These are phyloP conservation scores for Serinus canaria DNA, from an alignment of 2,113 vertebrate species.

Conservation along the genomic window DNA sequence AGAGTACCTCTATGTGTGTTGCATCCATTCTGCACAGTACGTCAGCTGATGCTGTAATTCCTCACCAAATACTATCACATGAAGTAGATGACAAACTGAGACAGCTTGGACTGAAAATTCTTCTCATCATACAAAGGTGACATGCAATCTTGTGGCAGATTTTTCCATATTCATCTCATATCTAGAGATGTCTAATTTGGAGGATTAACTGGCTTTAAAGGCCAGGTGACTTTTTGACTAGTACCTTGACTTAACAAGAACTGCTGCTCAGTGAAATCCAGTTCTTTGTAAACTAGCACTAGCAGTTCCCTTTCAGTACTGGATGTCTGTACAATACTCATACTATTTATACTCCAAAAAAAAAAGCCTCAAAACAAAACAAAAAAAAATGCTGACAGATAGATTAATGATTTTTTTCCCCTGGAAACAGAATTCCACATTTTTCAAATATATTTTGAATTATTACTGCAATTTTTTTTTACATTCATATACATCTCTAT, in stretches of 20 bases:
- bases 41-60: not conserved
- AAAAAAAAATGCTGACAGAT: constrained; percentile 9
- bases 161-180: not conserved
- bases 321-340: not conserved
- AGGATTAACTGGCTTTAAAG: not conserved
- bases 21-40: not conserved
- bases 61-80: not conserved
- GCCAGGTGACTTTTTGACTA: not conserved
- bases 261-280: not conserved
- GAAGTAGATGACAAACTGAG: not conserved
- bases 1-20: not conserved
- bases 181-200: not conserved
- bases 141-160: not conserved
- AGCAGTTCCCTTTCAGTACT: not conserved
- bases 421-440: not conserved
- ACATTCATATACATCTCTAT: not conserved
- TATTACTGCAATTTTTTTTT: not conserved
- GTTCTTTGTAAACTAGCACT: not conserved
- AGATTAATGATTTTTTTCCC: not conserved
- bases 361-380: not conserved
- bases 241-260: not conserved
- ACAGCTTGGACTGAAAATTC: not conserved
- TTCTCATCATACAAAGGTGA: not conserved
- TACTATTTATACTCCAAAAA: not conserved
- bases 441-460: not conserved